Conservation (phyloP, 2,888 invertebrate species). For the Eubasilissa splendida region DNA sequence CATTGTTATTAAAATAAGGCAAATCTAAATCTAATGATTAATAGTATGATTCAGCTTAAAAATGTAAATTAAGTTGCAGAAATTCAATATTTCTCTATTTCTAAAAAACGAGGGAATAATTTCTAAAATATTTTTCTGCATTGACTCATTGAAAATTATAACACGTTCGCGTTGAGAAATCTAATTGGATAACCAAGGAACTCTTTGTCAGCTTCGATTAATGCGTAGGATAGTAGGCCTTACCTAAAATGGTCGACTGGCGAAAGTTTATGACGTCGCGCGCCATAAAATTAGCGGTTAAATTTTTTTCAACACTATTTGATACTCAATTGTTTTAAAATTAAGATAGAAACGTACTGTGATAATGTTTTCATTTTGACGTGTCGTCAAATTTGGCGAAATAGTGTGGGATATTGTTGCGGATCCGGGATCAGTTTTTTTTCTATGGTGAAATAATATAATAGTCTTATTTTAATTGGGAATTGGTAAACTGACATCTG, state of each 20-base stretch:
- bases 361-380: conserved; percentile 22
- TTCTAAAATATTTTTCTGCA: too few species aligned
- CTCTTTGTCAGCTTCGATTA: background rate
- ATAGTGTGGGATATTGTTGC: conserved; percentile 18
- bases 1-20: too few species aligned
- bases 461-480: too few species aligned
- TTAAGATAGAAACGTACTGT: conserved; percentile 20
- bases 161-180: too few species aligned
- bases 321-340: conserved; percentile 15
- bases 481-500: too few species aligned
- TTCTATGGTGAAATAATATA: too few species aligned
- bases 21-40: too few species aligned
- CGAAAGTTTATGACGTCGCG: conserved; percentile 37
- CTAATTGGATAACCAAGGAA: background rate
- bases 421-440: background rate
- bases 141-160: too few species aligned
- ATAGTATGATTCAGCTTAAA: too few species aligned
- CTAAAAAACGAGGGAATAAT: too few species aligned
- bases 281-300: conserved; percentile 21
- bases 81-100: too few species aligned
- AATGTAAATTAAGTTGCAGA: too few species aligned
- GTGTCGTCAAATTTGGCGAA: conserved; percentile 23
- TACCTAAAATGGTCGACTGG: conserved; percentile 43
- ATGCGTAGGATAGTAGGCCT: conserved; percentile 46
- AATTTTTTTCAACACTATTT: conserved; percentile 12